Evolutionary conservation across 1,140 invertebrate genomes (phyloP), one percentile per base, ranked within the genome.

Genomic region (Drosophila triauraria): DNA sequence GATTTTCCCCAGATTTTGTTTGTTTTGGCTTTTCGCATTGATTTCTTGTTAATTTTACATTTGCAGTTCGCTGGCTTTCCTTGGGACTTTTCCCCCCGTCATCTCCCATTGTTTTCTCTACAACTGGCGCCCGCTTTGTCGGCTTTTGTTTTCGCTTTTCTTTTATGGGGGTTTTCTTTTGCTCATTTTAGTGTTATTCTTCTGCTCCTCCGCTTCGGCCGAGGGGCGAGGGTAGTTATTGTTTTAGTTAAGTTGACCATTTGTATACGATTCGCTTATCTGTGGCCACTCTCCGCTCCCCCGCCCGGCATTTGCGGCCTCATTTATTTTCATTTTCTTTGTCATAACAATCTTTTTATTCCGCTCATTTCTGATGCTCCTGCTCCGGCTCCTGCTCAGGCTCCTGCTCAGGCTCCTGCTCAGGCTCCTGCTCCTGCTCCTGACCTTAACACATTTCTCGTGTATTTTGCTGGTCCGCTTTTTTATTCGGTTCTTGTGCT

Each of bases 191-290:
- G 69, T 86, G 70, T 64, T 75, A 62, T 75, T 68, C 71, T 74
- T 53, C 62, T 57, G 51, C 47, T 65, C 46, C 43, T 59, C 43
- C 57, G 60, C 67, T 62, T 30, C n/a, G 35, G n/a, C 20, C 32
- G 13, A 9, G 72, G 15, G 54, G 54, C 8, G 30, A 13, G 67
- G 54, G 63, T 56, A 71, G 69, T 88, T 83, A 90, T 88, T 88
- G 84, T 88, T 88, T 88, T 90, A 88, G 84, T 88, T 88, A 88
- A 88, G 84, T 88, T 88, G 84, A 88, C 84, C 84, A 88, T 88
- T 88, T 88, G 84, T 88, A 88, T 88, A 88, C 84, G 87, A 90
- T 84, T 88, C 75, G 78, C 80, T 68, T 69, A 70, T 81, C 80
- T 85, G 82, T 75, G 82, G 80, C 43, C 58, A 68, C 54, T 48